phyloP scores from a whole-genome alignment of 2,888 invertebrate species.

The Cosmia pyralina region DNA sequence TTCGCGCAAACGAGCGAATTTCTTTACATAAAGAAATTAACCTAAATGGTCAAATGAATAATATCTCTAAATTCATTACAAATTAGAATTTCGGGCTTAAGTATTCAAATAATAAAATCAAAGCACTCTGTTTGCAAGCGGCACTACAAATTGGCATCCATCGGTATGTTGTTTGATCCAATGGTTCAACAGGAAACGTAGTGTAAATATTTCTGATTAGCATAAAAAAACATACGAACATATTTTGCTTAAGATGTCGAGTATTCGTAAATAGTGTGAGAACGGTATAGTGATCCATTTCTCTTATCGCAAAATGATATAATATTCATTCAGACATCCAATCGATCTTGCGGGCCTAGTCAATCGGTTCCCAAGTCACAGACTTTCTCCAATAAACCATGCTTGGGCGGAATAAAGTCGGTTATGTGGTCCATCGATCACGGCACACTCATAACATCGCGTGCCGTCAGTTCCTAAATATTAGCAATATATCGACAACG shows the following conservation, averaged over 20 bases:
- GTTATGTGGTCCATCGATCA: conserved; percentile 61
- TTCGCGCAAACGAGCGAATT: too few species aligned
- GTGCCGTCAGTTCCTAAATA: conserved; percentile 51
- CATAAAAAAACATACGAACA: conserved; percentile 18
- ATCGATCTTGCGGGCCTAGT: conserved; percentile 54
- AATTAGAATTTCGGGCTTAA: background rate
- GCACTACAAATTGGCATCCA: background rate
- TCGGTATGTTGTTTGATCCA: background rate
- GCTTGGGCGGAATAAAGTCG: conserved; percentile 44
- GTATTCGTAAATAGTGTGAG: conserved; percentile 27
- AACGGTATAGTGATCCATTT: conserved; percentile 45
- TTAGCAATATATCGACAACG: conserved; percentile 54
- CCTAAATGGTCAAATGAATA: background rate
- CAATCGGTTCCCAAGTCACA: conserved; percentile 56
- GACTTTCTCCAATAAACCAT: conserved; percentile 61
- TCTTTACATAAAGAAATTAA: background rate
- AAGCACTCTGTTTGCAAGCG: background rate
- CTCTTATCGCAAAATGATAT: conserved; percentile 48
- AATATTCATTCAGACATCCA: conserved; percentile 56
- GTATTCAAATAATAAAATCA: background rate
- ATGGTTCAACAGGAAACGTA: background rate
- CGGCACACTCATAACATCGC: conserved; percentile 48
- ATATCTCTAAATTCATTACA: background rate
- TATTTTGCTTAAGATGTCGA: background rate
- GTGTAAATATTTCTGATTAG: too few species aligned